Percentiles rank a stretch among this genome's conserved stretches.
Conservation (phyloP, 2,888 invertebrate genomes). For the Dryadula phaetusa region DNA sequence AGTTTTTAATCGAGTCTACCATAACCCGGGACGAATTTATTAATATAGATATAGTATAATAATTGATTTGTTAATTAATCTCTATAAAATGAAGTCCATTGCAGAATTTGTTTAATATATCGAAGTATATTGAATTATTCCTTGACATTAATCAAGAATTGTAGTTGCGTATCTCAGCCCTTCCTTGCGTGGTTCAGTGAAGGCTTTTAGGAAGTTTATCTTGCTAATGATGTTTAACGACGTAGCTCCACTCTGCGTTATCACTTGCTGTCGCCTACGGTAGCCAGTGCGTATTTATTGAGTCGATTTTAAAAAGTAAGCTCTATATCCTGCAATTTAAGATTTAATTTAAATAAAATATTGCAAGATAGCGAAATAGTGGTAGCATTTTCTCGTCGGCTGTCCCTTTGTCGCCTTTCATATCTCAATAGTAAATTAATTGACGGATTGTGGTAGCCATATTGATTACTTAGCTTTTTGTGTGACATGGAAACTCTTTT, state of each 20-base stretch:
- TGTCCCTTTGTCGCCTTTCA: conserved; percentile 72
- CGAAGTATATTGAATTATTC: conserved; percentile 43
- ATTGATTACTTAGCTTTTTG: conserved; percentile 68
- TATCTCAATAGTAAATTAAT: conserved; percentile 77
- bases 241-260: conserved; percentile 68
- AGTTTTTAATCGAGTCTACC: no score
- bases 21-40: no score
- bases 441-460: conserved; percentile 74
- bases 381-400: conserved; percentile 61
- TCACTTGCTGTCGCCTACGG: conserved; percentile 73
- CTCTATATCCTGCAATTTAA: conserved; percentile 53
- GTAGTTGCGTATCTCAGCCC: conserved; percentile 56
- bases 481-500: conserved; percentile 69
- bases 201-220: conserved; percentile 76
- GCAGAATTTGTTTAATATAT: conserved; percentile 22
- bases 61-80: no score
- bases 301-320: conserved; percentile 47
- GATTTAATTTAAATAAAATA: conserved; percentile 50
- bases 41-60: no score
- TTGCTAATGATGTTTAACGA: conserved; percentile 83
- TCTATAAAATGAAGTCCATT: background rate
- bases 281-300: conserved; percentile 65
- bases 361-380: conserved; percentile 50
- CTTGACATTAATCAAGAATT: conserved; percentile 59
- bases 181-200: conserved; percentile 69